Conservation (phyloP, 2,797 vertebrate genomes). For the Epinephelus malabaricus region DNA sequence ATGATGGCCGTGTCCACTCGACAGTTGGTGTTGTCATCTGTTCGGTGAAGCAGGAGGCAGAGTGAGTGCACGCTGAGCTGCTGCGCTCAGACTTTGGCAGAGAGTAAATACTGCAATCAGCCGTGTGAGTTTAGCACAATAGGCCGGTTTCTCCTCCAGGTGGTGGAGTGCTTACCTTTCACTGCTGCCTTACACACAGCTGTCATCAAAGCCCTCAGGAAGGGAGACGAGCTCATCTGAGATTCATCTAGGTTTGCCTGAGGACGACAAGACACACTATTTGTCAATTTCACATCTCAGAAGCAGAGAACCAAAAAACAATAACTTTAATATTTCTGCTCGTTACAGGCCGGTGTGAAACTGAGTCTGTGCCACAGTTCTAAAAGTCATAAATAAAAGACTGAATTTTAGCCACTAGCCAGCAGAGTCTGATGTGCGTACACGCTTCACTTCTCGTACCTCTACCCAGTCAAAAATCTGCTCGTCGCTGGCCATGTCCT, state of each 20-base stretch:
- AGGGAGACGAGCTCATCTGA: slow-evolving; percentile 96
- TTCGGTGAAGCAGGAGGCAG: slow-evolving; percentile 42
- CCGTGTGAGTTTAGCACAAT: background rate
- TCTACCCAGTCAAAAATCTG: slow-evolving; percentile 99
- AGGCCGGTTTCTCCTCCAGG: slow-evolving; percentile 18
- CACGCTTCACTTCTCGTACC: slow-evolving; percentile 82
- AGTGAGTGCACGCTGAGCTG: slow-evolving; percentile 28
- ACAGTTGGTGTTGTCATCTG: slow-evolving; percentile 94
- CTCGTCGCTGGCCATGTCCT: slow-evolving; percentile 95
- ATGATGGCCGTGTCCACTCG: slow-evolving; percentile 95
- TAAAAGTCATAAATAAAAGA: background rate
- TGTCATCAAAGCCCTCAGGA: slow-evolving; percentile 99
- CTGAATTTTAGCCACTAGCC: background rate
- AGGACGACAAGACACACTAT: slow-evolving; percentile 13
- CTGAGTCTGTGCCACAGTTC: background rate
- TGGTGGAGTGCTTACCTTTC: slow-evolving; percentile 88
- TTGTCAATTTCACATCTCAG: slow-evolving; percentile 27
- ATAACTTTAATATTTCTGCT: background rate
- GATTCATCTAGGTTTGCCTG: slow-evolving; percentile 96
- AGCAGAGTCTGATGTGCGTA: slow-evolving; percentile 10
- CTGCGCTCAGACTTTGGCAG: background rate
- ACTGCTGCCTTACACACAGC: slow-evolving; percentile 98
- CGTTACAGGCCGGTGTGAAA: background rate
- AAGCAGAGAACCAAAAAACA: background rate
- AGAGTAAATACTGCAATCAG: slow-evolving; percentile 44